Evolutionary conservation across 2,888 invertebrate species (phyloP).

Genomic region (Pedicia rivosa): DNA sequence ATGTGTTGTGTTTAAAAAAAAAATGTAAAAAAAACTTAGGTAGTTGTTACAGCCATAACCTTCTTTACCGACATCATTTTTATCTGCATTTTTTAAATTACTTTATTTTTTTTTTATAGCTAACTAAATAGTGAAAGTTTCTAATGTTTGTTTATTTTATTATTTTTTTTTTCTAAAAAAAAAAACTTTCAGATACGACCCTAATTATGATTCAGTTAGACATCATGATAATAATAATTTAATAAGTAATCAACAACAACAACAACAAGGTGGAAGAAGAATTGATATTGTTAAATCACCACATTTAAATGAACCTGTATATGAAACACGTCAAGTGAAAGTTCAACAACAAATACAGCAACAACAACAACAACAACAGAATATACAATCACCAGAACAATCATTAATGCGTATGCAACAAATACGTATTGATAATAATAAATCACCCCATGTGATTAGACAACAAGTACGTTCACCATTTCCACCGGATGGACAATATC

Average conservation of each 20-base stretch:
- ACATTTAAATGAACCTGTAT: slow-evolving; percentile 34
- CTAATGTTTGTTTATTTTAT: too few species aligned
- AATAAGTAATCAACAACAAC: too few species aligned
- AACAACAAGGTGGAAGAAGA: slow-evolving; percentile 31
- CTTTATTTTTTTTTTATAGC: too few species aligned
- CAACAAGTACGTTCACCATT: slow-evolving; percentile 36
- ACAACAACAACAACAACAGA: slow-evolving; percentile 14
- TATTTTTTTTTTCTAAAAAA: too few species aligned
- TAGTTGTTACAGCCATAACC: too few species aligned
- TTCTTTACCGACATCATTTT: too few species aligned
- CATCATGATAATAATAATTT: slow-evolving; percentile 35
- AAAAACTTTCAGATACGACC: slow-evolving; percentile 37
- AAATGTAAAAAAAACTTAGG: too few species aligned
- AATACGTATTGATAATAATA: slow-evolving; percentile 30
- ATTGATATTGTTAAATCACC: slow-evolving; percentile 31
- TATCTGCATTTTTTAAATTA: too few species aligned
- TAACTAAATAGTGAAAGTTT: too few species aligned
- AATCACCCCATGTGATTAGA: slow-evolving; percentile 29
- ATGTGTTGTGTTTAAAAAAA: too few species aligned
- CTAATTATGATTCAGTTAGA: slow-evolving; percentile 37
- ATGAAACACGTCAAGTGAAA: slow-evolving; percentile 31
- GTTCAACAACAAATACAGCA: background rate
- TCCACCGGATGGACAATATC: slow-evolving; percentile 27
- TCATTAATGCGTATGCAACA: slow-evolving; percentile 33
- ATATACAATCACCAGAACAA: slow-evolving; percentile 17